These are phyloP conservation scores for Drosophila lutescens DNA, from an alignment of 2,888 invertebrate genomes.

Conservation along the genomic window DNA sequence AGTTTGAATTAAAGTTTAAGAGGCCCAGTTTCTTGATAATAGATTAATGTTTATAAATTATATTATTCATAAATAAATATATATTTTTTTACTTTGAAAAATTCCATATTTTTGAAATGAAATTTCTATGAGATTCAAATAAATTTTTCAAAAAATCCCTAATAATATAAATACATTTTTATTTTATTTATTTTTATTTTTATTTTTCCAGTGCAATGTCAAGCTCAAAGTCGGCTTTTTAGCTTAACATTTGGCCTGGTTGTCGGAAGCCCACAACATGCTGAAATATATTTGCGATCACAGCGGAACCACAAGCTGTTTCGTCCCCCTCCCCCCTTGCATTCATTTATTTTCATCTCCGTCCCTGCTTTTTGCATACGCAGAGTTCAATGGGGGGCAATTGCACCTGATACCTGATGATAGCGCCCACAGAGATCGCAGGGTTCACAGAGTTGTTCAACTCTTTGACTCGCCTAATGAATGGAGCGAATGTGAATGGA, in stretches of 20 bases:
- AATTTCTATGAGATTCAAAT: no score
- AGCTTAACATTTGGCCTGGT: conserved; percentile 22
- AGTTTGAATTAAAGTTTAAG: no score
- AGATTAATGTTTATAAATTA: no score
- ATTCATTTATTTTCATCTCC: conserved; percentile 45
- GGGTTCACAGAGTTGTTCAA: conserved; percentile 55
- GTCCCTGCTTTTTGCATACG: not conserved
- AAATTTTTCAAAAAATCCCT: no score
- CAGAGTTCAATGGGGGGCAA: conserved; percentile 40
- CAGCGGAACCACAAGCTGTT: conserved; percentile 21
- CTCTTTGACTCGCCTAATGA: conserved; percentile 64
- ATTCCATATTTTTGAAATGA: no score
- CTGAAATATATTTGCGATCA: conserved; percentile 31
- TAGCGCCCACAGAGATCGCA: conserved; percentile 15
- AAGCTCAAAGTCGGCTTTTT: conserved; percentile 11
- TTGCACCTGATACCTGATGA: conserved; percentile 25
- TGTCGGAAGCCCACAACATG: conserved; percentile 58
- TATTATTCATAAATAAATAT: no score
- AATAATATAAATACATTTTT: no score
- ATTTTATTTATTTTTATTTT: no score
- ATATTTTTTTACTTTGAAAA: no score
- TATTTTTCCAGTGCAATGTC: conserved; percentile 23
- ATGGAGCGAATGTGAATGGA: conserved; percentile 38
- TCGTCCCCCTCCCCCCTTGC: not conserved
- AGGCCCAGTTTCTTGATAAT: no score